Evolutionary conservation across 1,140 invertebrate genomes (phyloP).

Genomic region (Thalassaphorura encarpata): DNA sequence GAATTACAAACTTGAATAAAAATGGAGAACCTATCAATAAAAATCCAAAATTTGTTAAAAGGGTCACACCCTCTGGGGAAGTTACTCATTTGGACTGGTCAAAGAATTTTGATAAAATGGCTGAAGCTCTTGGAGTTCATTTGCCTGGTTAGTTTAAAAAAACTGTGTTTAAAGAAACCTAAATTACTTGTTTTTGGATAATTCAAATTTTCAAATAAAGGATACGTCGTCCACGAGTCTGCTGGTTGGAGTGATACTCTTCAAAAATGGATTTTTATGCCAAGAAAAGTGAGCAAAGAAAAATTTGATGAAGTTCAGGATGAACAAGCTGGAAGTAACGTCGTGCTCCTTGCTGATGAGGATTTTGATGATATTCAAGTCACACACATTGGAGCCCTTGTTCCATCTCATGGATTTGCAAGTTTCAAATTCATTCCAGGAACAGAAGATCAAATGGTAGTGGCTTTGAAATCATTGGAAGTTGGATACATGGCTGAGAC

Average conservation of each 20-base stretch:
- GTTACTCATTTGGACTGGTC: constrained; percentile 69
- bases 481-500: constrained; percentile 62
- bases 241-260: constrained; percentile 76
- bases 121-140: constrained; percentile 48
- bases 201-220: constrained; percentile 39
- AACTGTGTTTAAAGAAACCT: neutral
- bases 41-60: constrained; percentile 91
- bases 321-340: constrained; percentile 81
- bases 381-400: constrained; percentile 49
- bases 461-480: constrained; percentile 93
- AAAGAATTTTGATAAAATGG: constrained; percentile 45
- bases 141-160: constrained; percentile 50
- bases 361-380: constrained; percentile 62
- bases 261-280: constrained; percentile 87
- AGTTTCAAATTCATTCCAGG: constrained; percentile 95
- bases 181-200: neutral
- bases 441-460: constrained; percentile 72
- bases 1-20: constrained; percentile 66
- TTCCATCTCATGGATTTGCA: constrained; percentile 82
- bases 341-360: constrained; percentile 73
- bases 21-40: constrained; percentile 70
- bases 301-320: constrained; percentile 82
- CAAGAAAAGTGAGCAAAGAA: constrained; percentile 75
- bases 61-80: constrained; percentile 64
- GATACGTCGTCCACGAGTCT: constrained; percentile 95